phyloP scores from a whole-genome alignment of 2,113 vertebrate genomes.

The Peucedramus taeniatus region DNA sequence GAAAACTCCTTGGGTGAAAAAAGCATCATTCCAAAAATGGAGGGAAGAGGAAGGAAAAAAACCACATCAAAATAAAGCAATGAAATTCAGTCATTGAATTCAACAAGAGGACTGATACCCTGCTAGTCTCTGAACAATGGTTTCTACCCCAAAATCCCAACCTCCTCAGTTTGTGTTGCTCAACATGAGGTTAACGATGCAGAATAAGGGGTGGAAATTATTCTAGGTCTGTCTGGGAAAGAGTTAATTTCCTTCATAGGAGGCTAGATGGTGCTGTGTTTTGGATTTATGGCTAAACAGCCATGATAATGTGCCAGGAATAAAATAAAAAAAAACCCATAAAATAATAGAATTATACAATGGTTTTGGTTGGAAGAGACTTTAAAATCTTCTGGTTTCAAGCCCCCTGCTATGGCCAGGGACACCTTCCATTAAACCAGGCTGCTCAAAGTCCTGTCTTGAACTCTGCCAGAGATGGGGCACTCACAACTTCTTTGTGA shows the following conservation, averaged over 20 bases:
- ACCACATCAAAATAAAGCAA: accelerated
- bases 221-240: background rate
- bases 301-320: background rate
- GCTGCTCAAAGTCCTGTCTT: background rate
- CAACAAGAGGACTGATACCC: background rate
- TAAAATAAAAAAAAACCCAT: background rate
- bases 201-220: background rate
- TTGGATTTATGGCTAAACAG: background rate
- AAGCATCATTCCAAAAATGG: background rate
- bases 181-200: background rate
- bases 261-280: background rate
- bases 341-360: background rate
- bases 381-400: background rate
- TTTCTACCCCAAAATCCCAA: background rate
- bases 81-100: background rate
- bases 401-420: accelerated
- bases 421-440: background rate
- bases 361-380: background rate
- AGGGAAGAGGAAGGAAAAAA: background rate
- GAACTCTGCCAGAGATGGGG: background rate
- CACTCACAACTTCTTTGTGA: background rate
- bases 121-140: background rate
- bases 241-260: background rate
- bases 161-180: background rate
- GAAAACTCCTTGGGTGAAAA: background rate